Conservation (phyloP, 2,888 invertebrate genomes). For the Aleiodes leptofemur region DNA sequence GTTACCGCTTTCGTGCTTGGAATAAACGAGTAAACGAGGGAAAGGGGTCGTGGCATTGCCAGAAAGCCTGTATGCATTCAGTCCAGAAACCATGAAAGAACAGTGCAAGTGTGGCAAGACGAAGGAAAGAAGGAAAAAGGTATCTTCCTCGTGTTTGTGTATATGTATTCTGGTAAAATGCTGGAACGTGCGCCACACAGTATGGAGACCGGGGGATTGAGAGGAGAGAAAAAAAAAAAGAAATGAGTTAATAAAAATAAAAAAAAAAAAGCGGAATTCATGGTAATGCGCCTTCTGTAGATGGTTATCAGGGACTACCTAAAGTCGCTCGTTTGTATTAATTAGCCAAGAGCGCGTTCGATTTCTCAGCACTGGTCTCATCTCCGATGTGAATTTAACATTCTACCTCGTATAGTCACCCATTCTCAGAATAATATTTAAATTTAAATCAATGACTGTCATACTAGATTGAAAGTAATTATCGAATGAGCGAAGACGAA, state of each 20-base stretch:
- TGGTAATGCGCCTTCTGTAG: conserved; percentile 42
- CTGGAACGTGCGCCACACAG: conserved; percentile 40
- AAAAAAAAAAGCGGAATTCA: conserved; percentile 8
- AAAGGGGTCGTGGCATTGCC: conserved; percentile 32
- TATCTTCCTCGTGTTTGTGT: conserved; percentile 24
- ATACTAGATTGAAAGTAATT: conserved; percentile 27
- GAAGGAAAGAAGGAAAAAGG: not conserved
- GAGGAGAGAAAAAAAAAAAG: conserved; percentile 22
- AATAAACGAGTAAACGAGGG: conserved; percentile 46
- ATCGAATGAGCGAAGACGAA: not conserved
- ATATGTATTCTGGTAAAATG: conserved; percentile 34
- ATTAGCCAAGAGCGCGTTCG: conserved; percentile 51
- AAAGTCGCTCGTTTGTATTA: conserved; percentile 49
- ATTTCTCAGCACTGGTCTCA: conserved; percentile 41
- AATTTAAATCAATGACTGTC: conserved; percentile 38
- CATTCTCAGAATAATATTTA: conserved; percentile 29
- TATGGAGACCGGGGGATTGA: conserved; percentile 13
- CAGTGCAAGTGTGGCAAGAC: conserved; percentile 1
- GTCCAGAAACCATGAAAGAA: conserved; percentile 22
- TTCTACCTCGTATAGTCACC: not conserved
- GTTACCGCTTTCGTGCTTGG: conserved; percentile 43
- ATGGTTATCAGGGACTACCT: conserved; percentile 42
- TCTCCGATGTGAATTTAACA: conserved; percentile 6
- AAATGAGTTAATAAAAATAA: conserved; percentile 8
- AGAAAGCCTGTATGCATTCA: conserved; percentile 28